Evolutionary conservation across 2,797 vertebrate genomes (phyloP).

Genomic region (Ctenochaetus hawaiiensis): DNA sequence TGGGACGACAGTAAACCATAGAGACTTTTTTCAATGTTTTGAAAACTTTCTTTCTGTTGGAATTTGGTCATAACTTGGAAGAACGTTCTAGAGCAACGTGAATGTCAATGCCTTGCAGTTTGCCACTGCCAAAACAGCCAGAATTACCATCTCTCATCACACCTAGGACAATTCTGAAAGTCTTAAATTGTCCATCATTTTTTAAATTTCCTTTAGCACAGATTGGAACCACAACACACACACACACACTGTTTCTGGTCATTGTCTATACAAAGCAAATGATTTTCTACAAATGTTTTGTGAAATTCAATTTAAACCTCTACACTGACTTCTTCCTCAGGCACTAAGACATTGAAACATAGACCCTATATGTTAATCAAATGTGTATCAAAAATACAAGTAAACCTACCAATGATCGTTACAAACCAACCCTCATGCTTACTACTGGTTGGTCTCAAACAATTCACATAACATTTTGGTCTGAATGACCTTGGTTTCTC

Average conservation of each 20-base stretch:
- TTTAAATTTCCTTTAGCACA: not conserved
- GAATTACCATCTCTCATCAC: conserved; percentile 4
- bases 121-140: not conserved
- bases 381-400: no score
- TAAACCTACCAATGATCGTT: not conserved
- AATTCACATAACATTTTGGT: not conserved
- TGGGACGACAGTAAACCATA: conserved; percentile 18
- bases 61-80: conserved; percentile 1
- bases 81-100: not conserved
- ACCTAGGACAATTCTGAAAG: not conserved
- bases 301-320: no score
- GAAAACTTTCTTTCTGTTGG: conserved; percentile 21
- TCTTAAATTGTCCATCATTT: not conserved
- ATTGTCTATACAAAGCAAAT: no score
- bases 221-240: not conserved
- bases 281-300: no score
- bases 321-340: no score
- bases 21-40: conserved; percentile 25
- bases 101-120: conserved; percentile 3
- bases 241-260: no score
- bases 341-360: no score
- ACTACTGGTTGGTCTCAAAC: not conserved
- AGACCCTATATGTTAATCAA: no score
- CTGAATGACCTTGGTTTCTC: not conserved
- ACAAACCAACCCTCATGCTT: not conserved